Percentiles rank a stretch among this genome's conserved stretches.
These are phyloP conservation scores for Plectus sambesii DNA, from an alignment of 1,140 invertebrate species.

Conservation along the genomic window DNA sequence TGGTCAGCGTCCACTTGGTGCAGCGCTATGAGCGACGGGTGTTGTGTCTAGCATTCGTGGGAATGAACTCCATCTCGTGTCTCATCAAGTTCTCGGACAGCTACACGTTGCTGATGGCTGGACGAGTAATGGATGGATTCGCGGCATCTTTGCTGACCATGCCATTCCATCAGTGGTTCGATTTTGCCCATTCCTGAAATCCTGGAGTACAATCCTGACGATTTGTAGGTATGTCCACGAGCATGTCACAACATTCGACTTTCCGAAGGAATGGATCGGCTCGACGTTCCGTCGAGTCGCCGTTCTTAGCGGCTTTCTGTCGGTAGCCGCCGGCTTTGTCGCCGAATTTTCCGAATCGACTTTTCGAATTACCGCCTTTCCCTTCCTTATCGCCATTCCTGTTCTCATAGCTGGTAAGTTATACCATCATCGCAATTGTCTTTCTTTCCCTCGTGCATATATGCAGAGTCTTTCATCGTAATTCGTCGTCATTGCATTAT, in stretches of 20 bases:
- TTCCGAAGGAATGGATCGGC: conserved; percentile 16
- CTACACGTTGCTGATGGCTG: conserved; percentile 11
- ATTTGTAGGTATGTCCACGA: conserved; percentile 14
- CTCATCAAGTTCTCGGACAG: conserved; percentile 14
- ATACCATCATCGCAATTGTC: too few relatives aligned
- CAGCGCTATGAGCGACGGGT: conserved; percentile 11
- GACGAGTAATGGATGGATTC: conserved; percentile 17
- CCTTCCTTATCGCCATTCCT: conserved; percentile 13
- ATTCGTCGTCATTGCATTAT: too few relatives aligned
- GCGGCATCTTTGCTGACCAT: conserved; percentile 16
- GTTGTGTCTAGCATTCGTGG: conserved; percentile 15
- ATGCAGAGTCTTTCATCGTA: too few relatives aligned
- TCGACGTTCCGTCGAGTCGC: conserved; percentile 15
- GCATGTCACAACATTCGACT: conserved; percentile 16
- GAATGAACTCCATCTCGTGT: conserved; percentile 14
- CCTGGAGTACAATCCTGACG: not conserved
- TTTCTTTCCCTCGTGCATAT: too few relatives aligned
- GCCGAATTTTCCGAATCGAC: conserved; percentile 12
- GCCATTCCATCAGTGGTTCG: conserved; percentile 20
- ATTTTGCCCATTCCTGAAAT: not conserved
- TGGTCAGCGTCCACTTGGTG: conserved; percentile 6
- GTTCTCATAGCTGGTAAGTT: too few relatives aligned
- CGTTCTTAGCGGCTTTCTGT: conserved; percentile 13
- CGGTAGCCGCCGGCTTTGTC: conserved; percentile 15
- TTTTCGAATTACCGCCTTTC: conserved; percentile 12